Conservation (phyloP, 2,113 vertebrate genomes). For the Xenopus tropicalis region UCB_Xtro_10.0 CM004450.2:60047501-60048000, state of each 20-base stretch:
- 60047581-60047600: conserved; percentile 2
- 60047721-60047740: conserved; percentile 15
- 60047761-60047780: neutral
- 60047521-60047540: neutral
- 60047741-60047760: neutral
- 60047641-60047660: neutral
- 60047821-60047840: conserved; percentile 5
- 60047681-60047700: conserved; percentile 2
- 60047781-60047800: neutral
- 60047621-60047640: neutral
- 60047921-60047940: neutral
- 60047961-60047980: neutral
- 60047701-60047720: conserved; percentile 42
- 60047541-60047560: conserved; percentile 41
- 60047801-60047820: conserved; percentile 9
- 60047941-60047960: neutral
- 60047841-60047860: neutral
- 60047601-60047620: conserved; percentile 22
- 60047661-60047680: conserved; percentile 4
- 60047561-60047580: conserved; percentile 26
- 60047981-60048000: neutral
- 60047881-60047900: neutral
- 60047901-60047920: conserved; percentile 20
- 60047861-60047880: conserved; percentile 15
- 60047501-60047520: conserved; percentile 29